phyloP scores from a whole-genome alignment of 64 coral and sea anemone genomes.

The Hydrozoanthus tunicans region DNA sequence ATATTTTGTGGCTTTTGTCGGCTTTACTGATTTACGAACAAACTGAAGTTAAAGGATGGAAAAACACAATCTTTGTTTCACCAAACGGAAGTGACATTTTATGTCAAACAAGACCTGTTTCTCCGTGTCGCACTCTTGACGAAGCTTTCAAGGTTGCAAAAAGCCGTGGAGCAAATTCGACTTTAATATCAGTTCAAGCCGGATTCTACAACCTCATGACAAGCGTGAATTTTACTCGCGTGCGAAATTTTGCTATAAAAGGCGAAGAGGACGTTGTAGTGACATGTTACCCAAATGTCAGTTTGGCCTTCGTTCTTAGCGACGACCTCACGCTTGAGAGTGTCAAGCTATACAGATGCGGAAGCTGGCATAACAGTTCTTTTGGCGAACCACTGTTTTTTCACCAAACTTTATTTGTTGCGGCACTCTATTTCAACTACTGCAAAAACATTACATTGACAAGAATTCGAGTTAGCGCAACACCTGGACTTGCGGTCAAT shows the following conservation, averaged over 20 bases:
- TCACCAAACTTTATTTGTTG: conserved; percentile 13
- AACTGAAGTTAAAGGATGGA: conserved; percentile 11
- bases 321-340: conserved; percentile 8
- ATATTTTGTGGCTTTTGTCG: background rate
- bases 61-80: conserved; percentile 4
- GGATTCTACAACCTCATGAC: conserved; percentile 18
- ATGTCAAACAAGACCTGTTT: background rate
- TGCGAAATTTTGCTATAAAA: conserved; percentile 37
- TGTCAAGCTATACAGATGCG: background rate
- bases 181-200: conserved; percentile 13
- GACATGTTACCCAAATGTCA: background rate
- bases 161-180: conserved; percentile 24
- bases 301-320: conserved; percentile 40
- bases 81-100: conserved; percentile 19
- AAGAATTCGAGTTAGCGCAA: background rate
- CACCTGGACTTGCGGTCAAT: conserved; percentile 38
- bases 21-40: background rate
- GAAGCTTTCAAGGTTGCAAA: conserved; percentile 18
- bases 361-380: background rate
- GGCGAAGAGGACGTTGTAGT: background rate
- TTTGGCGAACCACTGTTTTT: conserved; percentile 16
- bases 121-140: conserved; percentile 15
- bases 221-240: conserved; percentile 17
- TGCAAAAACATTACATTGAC: conserved; percentile 23
- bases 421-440: conserved; percentile 36